phyloP scores from a whole-genome alignment of 2,888 invertebrate species.

The Eupithecia dodoneata region DNA sequence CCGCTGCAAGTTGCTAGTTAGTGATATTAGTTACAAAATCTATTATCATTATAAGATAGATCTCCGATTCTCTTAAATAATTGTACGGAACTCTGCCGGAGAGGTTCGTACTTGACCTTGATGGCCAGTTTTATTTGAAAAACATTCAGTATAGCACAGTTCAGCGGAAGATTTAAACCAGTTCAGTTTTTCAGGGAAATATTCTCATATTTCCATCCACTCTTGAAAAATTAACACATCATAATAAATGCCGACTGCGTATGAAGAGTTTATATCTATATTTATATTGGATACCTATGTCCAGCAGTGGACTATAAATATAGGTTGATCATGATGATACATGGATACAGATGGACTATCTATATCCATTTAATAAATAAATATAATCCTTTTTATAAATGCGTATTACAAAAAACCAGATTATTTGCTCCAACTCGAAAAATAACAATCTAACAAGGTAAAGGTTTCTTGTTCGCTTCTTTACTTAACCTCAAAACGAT shows the following conservation, averaged over 20 bases:
- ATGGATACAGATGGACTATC: too few species aligned
- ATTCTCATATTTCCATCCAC: neutral
- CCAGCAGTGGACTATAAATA: too few species aligned
- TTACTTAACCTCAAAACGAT: too few species aligned
- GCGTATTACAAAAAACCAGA: too few species aligned
- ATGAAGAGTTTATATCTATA: too few species aligned
- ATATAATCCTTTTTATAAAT: too few species aligned
- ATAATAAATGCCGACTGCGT: neutral
- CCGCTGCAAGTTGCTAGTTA: neutral
- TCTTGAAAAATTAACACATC: neutral
- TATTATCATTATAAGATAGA: neutral
- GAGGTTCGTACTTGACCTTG: neutral
- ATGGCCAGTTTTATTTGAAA: neutral
- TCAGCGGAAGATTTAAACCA: slow-evolving; percentile 6
- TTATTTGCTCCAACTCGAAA: too few species aligned
- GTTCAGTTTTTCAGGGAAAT: neutral
- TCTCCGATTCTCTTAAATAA: neutral
- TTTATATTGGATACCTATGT: too few species aligned
- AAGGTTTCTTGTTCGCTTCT: too few species aligned
- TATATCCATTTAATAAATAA: too few species aligned
- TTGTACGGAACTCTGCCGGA: neutral
- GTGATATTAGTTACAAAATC: neutral
- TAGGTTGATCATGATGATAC: too few species aligned
- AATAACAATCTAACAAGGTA: too few species aligned
- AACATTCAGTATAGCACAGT: slow-evolving; percentile 11